phyloP scores from a whole-genome alignment of 1,140 invertebrate species.

The Myzus persicae region DNA sequence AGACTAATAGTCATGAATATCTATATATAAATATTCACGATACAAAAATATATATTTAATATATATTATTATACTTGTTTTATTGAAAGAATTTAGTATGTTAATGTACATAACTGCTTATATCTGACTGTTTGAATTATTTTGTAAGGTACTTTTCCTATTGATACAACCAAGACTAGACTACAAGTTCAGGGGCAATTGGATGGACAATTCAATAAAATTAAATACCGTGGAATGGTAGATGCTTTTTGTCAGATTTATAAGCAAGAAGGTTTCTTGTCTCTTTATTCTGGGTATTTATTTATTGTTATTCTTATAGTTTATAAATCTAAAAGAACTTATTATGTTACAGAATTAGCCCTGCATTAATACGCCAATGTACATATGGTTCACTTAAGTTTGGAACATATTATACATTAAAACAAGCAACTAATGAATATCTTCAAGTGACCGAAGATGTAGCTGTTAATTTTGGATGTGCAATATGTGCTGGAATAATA shows the following conservation, averaged over 20 bases:
- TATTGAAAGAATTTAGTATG: background rate
- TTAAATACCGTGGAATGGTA: conserved; percentile 89
- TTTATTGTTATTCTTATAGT: background rate
- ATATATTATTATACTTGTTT: background rate
- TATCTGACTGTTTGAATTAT: conserved; percentile 57
- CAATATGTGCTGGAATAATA: conserved; percentile 82
- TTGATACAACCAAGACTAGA: conserved; percentile 95
- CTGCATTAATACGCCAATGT: conserved; percentile 88
- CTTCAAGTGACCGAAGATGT: conserved; percentile 74
- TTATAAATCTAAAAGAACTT: background rate
- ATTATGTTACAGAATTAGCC: conserved; percentile 76
- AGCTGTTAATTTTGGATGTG: conserved; percentile 84
- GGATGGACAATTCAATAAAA: conserved; percentile 77
- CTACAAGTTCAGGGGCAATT: conserved; percentile 94
- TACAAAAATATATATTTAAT: background rate
- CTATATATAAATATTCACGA: conserved; percentile 44
- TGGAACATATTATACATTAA: conserved; percentile 92
- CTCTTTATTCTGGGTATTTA: conserved; percentile 84
- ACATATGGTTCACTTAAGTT: conserved; percentile 97
- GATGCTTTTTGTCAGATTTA: conserved; percentile 86
- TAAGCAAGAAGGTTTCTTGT: conserved; percentile 80
- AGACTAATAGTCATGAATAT: no score
- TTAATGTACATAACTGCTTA: background rate
- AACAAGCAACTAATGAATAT: conserved; percentile 72
- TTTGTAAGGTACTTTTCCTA: conserved; percentile 91